phyloP scores from a whole-genome alignment of 2,888 invertebrate genomes.

The Pinctada fucata region DNA sequence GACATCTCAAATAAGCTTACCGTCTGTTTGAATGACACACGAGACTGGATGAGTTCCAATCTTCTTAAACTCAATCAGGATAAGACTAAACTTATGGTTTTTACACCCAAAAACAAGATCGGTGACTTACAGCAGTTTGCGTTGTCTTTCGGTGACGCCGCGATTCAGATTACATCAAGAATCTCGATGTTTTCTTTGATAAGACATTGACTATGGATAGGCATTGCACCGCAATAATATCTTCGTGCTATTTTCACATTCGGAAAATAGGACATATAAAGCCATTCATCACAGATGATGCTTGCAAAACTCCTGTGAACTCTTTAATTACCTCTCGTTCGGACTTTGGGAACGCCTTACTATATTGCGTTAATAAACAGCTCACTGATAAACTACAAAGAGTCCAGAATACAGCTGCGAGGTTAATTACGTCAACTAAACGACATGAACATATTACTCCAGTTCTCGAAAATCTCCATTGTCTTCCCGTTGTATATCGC shows the following conservation, averaged over 20 bases:
- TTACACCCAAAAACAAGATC: neutral
- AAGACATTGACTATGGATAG: neutral
- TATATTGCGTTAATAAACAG: no score
- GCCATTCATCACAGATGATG: no score
- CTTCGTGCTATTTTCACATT: neutral
- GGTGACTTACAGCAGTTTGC: neutral
- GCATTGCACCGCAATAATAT: slow-evolving; percentile 1
- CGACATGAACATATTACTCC: neutral
- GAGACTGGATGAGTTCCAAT: neutral
- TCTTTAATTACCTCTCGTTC: no score
- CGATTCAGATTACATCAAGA: neutral
- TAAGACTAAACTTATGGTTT: no score
- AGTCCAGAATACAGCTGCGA: neutral
- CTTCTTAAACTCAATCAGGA: neutral
- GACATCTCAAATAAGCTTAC: neutral
- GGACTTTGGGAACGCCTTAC: no score
- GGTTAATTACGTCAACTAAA: neutral
- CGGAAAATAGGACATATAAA: neutral
- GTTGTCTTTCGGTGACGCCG: neutral
- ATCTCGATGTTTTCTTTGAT: neutral
- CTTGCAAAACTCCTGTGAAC: no score
- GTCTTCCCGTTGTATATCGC: slow-evolving; percentile 5
- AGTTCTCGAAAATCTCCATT: neutral
- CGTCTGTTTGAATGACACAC: neutral
- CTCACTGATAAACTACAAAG: neutral